Conservation (phyloP, 92 coral and sea anemone genomes). For the Phymanthus crucifer region DNA sequence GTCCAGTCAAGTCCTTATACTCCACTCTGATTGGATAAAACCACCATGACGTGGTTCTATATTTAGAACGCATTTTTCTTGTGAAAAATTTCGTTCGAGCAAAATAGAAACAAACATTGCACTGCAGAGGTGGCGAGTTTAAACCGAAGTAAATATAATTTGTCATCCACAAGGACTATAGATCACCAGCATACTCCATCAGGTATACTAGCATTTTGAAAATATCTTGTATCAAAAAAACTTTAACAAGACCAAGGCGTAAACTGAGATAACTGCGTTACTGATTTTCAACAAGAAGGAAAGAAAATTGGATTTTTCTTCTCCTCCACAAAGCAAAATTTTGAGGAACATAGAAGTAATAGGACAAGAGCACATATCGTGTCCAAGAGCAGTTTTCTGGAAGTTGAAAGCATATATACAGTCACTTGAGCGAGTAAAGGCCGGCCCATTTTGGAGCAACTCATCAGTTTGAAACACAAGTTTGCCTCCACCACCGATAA, state of each 20-base stretch:
- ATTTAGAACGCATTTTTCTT: slow-evolving; percentile 60
- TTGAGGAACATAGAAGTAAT: neutral
- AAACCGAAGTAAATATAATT: slow-evolving; percentile 5
- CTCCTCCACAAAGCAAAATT: neutral
- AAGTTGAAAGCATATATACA: neutral
- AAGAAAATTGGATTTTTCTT: neutral
- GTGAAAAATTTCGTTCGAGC: slow-evolving; percentile 37
- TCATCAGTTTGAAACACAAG: slow-evolving; percentile 31
- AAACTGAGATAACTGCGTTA: neutral
- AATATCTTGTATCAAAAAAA: neutral
- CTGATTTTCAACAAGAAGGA: neutral
- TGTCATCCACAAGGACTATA: slow-evolving; percentile 1
- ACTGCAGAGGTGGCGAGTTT: neutral
- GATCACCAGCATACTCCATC: neutral
- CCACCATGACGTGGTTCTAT: slow-evolving; percentile 62
- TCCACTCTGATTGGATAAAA: slow-evolving; percentile 56
- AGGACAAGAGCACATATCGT: neutral
- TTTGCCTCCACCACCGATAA: slow-evolving; percentile 4
- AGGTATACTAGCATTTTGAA: neutral
- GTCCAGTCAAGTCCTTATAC: slow-evolving; percentile 71
- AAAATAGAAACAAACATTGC: slow-evolving; percentile 44
- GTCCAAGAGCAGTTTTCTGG: neutral
- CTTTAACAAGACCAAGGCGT: neutral
- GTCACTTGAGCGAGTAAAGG: slow-evolving; percentile 2
- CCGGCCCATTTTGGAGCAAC: neutral